phyloP scores from a whole-genome alignment of 2,113 vertebrate species.

The Nestor notabilis region DNA sequence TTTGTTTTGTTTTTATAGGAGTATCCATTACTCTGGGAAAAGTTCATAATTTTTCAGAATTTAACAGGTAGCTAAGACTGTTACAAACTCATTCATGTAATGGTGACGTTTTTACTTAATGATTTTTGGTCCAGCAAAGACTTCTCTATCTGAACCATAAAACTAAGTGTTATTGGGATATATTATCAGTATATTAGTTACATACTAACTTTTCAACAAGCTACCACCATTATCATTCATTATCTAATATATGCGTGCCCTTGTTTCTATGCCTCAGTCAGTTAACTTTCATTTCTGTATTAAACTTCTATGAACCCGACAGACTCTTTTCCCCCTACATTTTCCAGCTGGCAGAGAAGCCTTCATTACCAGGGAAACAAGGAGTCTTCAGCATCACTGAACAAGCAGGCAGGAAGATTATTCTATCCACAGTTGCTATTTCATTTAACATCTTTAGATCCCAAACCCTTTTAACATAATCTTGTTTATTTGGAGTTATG shows the following conservation, averaged over 20 bases:
- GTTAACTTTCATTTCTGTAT: background rate
- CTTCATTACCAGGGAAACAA: background rate
- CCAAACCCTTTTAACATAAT: background rate
- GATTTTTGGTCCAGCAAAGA: background rate
- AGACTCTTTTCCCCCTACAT: background rate
- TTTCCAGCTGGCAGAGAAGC: background rate
- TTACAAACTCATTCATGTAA: background rate
- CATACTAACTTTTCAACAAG: background rate
- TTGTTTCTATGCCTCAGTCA: background rate
- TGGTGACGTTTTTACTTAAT: background rate
- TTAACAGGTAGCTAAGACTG: background rate
- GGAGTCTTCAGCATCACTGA: background rate
- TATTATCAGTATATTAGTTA: rapidly evolving
- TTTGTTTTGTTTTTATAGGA: background rate
- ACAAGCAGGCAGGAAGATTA: background rate
- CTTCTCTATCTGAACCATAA: background rate
- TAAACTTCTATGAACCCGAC: background rate
- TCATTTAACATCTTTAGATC: background rate
- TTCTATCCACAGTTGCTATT: background rate
- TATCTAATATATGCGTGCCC: background rate
- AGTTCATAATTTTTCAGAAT: background rate
- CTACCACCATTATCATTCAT: background rate
- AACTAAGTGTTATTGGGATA: background rate
- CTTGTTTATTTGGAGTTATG: background rate
- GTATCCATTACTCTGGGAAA: background rate